Evolutionary conservation across 2,797 vertebrate species (phyloP).

Genomic region (Poecilia wingei): DNA sequence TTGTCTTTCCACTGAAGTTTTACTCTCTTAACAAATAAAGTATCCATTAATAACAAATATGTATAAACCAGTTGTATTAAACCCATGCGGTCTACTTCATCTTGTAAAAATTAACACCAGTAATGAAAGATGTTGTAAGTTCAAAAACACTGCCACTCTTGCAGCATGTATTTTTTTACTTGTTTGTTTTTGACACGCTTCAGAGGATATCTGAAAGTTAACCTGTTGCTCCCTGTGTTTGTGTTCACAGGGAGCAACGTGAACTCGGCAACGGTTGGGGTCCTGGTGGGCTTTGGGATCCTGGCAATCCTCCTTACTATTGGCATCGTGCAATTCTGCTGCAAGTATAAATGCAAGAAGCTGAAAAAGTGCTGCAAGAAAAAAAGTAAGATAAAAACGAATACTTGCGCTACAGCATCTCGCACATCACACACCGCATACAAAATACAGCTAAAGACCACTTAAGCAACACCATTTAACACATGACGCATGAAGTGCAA

Average conservation of each 20-base stretch:
- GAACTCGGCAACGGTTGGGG: conserved; percentile 62
- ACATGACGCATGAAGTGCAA: neutral
- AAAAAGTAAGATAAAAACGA: conserved; percentile 55
- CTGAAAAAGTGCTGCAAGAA: conserved; percentile 72
- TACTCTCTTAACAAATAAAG: conserved; percentile 13
- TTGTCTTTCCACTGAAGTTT: conserved; percentile 28
- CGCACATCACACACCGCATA: neutral
- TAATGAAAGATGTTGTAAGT: conserved; percentile 3
- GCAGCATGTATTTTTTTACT: neutral
- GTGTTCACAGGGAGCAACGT: conserved; percentile 55
- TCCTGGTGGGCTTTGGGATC: conserved; percentile 72
- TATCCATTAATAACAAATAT: conserved; percentile 27
- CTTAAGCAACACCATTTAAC: neutral
- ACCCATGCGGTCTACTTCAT: conserved; percentile 6
- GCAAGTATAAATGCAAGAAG: conserved; percentile 70
- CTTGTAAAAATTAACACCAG: conserved; percentile 9
- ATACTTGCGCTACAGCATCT: neutral
- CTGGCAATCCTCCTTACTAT: conserved; percentile 73
- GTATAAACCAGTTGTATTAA: conserved; percentile 28
- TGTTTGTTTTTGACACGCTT: neutral
- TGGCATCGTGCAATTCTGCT: conserved; percentile 72
- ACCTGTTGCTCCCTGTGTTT: conserved; percentile 12
- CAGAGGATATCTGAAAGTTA: neutral
- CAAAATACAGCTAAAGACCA: neutral
- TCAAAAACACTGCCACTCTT: neutral